phyloP scores from a whole-genome alignment of 2,797 vertebrate species.

The Nothura maculosa region DNA sequence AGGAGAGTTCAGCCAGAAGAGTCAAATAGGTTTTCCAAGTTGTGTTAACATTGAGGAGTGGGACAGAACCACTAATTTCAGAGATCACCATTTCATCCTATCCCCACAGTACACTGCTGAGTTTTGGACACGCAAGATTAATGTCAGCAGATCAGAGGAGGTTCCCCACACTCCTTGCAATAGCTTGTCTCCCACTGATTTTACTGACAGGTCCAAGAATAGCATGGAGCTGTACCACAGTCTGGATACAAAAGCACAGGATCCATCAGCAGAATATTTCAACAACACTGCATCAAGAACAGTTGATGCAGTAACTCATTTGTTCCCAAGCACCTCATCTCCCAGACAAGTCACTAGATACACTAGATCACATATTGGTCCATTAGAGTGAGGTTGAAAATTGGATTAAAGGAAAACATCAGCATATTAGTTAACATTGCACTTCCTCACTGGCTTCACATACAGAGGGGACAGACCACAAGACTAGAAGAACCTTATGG shows the following conservation, averaged over 20 bases:
- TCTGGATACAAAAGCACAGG: not conserved
- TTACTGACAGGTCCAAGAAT: not conserved
- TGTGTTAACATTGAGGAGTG: not conserved
- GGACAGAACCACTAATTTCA: not conserved
- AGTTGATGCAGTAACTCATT: not conserved
- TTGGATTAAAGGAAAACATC: slow-evolving; percentile 26
- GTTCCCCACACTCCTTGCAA: not conserved
- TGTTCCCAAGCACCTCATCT: not conserved
- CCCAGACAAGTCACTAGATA: not conserved
- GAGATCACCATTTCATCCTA: fast-evolving
- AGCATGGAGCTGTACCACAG: not conserved
- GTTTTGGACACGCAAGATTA: not conserved
- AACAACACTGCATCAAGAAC: not conserved
- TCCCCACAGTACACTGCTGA: not conserved
- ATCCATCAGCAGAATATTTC: not conserved
- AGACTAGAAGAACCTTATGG: not conserved
- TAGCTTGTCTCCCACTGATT: not conserved
- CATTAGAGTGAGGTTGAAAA: not conserved
- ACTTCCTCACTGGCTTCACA: not conserved
- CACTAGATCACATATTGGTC: not conserved
- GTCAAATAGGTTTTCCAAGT: not conserved
- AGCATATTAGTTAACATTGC: not conserved
- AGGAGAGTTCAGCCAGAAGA: not conserved
- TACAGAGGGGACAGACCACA: not conserved
- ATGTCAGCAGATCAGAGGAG: not conserved